These are phyloP conservation scores for Parthenolecanium corni DNA, from an alignment of 2,888 invertebrate genomes.

Conservation along the genomic window DNA sequence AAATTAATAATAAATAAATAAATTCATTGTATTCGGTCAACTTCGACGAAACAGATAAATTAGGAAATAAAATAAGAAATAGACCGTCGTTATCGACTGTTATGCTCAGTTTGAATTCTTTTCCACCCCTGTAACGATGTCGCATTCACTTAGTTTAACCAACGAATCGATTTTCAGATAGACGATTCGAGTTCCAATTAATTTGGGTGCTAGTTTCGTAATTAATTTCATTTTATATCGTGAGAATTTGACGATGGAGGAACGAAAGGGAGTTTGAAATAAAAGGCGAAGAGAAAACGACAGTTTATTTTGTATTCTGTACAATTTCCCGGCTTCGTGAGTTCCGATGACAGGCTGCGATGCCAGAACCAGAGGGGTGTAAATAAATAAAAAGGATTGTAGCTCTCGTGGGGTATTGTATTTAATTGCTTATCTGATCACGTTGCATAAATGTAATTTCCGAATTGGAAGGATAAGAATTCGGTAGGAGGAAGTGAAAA, in stretches of 20 bases:
- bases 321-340: background rate
- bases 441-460: slow-evolving; percentile 13
- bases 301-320: background rate
- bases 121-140: too few species aligned
- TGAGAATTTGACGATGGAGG: background rate
- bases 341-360: background rate
- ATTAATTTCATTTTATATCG: slow-evolving; percentile 1
- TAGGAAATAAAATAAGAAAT: too few species aligned
- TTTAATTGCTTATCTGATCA: slow-evolving; percentile 19
- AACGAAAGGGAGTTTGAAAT: too few species aligned
- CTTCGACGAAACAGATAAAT: too few species aligned
- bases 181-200: background rate
- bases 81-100: too few species aligned
- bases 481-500: background rate
- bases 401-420: background rate
- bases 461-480: slow-evolving; percentile 12
- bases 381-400: slow-evolving; percentile 1
- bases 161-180: background rate
- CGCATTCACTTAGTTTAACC: too few species aligned
- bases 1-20: too few species aligned
- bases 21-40: too few species aligned
- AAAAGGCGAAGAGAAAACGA: background rate
- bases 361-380: background rate
- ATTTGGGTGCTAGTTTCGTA: slow-evolving; percentile 3
- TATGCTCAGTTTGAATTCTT: too few species aligned